Evolutionary conservation across 2,888 invertebrate species (phyloP).

Genomic region (Drosophila austrosaltans): DNA sequence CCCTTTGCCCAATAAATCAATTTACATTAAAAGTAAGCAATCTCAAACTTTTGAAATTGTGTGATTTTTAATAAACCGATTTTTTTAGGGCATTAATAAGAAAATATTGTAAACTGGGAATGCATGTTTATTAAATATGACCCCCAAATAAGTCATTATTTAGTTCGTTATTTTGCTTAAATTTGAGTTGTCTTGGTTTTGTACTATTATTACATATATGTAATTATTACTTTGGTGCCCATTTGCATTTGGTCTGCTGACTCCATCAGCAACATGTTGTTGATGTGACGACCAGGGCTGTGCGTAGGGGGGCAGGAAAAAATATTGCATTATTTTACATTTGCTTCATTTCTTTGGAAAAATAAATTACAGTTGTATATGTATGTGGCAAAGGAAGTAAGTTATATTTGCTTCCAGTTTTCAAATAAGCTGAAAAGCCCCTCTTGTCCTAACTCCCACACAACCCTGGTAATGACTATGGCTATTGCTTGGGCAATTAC

Average conservation of each 20-base stretch:
- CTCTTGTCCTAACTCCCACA: no score
- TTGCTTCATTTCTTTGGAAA: no score
- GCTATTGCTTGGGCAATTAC: constrained; percentile 62
- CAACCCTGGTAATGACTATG: neutral
- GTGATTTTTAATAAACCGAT: constrained; percentile 30
- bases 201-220: constrained; percentile 35
- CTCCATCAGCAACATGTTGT: constrained; percentile 22
- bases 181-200: constrained; percentile 45
- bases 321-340: no score
- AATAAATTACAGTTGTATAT: no score
- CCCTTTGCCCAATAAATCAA: constrained; percentile 58
- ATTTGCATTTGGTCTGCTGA: constrained; percentile 23
- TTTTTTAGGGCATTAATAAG: neutral
- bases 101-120: neutral
- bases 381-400: no score
- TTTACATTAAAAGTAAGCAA: constrained; percentile 62
- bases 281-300: constrained; percentile 9
- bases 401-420: no score
- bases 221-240: constrained; percentile 57
- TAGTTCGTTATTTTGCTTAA: constrained; percentile 33
- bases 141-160: constrained; percentile 40
- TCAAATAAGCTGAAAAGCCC: no score
- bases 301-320: no score
- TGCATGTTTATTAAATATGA: constrained; percentile 37
- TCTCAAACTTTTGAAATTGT: constrained; percentile 65